Base-by-base conservation (phyloP, 2,797 vertebrate species). In the Cuculus canorus region DNA sequence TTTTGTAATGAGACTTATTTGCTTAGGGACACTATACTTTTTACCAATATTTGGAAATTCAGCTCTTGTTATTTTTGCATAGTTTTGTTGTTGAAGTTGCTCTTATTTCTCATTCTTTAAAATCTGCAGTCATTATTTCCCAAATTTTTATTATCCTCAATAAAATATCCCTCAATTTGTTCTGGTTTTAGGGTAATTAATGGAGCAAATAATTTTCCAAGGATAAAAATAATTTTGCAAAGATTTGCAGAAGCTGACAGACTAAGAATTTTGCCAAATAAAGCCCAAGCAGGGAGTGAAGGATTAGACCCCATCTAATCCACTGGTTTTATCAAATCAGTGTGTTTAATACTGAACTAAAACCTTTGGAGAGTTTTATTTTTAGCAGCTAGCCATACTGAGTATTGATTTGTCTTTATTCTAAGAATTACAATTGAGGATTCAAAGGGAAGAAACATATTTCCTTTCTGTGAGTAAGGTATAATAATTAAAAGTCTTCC, bases 141-240 rank as follows among this genome's bases (percentile, higher is more conserved):
- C 18, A 88, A 65, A 91, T 75, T 39, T 39, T 39, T 92, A 78
- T 88, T 96, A 69, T 85, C n/a, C n/a, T n/a, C n/a, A n/a, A n/a
- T n/a, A n/a, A n/a, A n/a, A n/a, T n/a, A n/a, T n/a, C 72, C 43
- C 60, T 90, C 79, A 54, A 32, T 86, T 94, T 94, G 66, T 92
- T 96, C 85, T 93, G 79, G 76, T 96, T 96, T 96, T 86, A 90
- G 60, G 66, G 77, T 90, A 88, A 78, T 78, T 87, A 93, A 88
- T 8, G 5, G 82, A 92, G 85, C 89, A 97, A 95, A 91, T 84
- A 91, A 88, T 86, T 88, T 95, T 75, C 78, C 90, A 95, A 66
- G 73, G 81, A 88, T 92, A 90, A 94, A 92, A 95, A 92, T 77
- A 81, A 82, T 82, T 96, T 94, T 95, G 69, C 54, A 69, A 94